phyloP scores from a whole-genome alignment of 2,113 vertebrate genomes.

The Indri indri region DNA sequence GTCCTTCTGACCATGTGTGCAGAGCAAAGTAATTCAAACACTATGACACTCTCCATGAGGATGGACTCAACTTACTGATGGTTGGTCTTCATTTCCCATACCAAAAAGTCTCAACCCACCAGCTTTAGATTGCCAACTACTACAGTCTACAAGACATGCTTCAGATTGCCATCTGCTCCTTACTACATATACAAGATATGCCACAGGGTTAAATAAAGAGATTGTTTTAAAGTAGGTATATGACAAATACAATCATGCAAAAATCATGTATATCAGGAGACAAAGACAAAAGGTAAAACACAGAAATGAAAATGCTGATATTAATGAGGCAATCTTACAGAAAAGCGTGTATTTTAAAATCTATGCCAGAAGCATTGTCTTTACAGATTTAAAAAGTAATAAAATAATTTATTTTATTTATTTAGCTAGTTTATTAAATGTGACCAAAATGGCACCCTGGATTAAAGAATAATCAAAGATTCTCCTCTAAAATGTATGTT shows the following conservation, averaged over 20 bases:
- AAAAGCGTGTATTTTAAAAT: background rate
- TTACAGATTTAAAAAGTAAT: background rate
- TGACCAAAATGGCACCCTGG: background rate
- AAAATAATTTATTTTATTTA: background rate
- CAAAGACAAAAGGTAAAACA: background rate
- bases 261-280: background rate
- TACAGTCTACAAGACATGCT: no score
- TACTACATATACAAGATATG: background rate
- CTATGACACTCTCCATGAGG: background rate
- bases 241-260: background rate
- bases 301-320: background rate
- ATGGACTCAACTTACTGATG: background rate
- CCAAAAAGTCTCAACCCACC: background rate
- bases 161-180: background rate
- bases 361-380: background rate
- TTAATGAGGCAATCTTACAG: background rate
- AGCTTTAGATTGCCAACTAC: background rate
- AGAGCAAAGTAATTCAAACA: background rate
- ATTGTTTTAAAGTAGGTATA: background rate
- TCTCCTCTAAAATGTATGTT: background rate
- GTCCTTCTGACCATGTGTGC: background rate
- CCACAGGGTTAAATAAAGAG: background rate
- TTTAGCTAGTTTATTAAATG: background rate
- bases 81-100: background rate
- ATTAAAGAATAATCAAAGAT: slow-evolving; percentile 27